Percentiles rank a stretch among this genome's conserved stretches.
Evolutionary conservation across 1,140 invertebrate genomes (phyloP).

Genomic region (Antheraea pernyi): DNA sequence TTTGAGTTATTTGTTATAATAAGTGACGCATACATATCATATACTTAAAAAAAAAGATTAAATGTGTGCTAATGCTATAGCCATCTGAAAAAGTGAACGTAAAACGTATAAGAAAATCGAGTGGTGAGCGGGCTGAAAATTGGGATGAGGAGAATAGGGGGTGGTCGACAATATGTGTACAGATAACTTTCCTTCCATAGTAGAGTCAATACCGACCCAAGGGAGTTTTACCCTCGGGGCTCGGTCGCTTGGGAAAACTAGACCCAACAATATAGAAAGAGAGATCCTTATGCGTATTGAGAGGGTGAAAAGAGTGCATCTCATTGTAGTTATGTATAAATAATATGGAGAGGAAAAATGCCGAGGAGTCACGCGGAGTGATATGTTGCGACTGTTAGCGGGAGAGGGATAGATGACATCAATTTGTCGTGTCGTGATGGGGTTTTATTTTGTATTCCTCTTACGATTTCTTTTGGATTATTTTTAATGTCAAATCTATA

Average conservation of each 20-base stretch:
- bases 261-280: constrained; percentile 77
- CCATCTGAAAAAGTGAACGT: constrained; percentile 59
- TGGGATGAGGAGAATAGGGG: constrained; percentile 32
- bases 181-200: constrained; percentile 75
- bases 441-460: constrained; percentile 75
- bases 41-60: too few relatives aligned
- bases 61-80: neutral
- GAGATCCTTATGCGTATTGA: constrained; percentile 48
- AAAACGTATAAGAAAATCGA: constrained; percentile 74
- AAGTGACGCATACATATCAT: too few relatives aligned
- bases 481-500: neutral
- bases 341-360: constrained; percentile 79
- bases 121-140: constrained; percentile 37
- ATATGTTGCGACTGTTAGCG: constrained; percentile 76
- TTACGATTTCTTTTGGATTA: constrained; percentile 55
- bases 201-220: constrained; percentile 77
- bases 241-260: constrained; percentile 77
- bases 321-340: constrained; percentile 73
- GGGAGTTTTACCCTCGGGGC: constrained; percentile 76
- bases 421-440: constrained; percentile 78
- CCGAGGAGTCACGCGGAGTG: constrained; percentile 71
- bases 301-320: constrained; percentile 50
- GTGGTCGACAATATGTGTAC: constrained; percentile 74
- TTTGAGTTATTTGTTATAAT: too few relatives aligned
- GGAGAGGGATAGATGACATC: constrained; percentile 76